Evolutionary conservation across 2,113 vertebrate species (phyloP).

Genomic region (Gymnogyps californianus): DNA sequence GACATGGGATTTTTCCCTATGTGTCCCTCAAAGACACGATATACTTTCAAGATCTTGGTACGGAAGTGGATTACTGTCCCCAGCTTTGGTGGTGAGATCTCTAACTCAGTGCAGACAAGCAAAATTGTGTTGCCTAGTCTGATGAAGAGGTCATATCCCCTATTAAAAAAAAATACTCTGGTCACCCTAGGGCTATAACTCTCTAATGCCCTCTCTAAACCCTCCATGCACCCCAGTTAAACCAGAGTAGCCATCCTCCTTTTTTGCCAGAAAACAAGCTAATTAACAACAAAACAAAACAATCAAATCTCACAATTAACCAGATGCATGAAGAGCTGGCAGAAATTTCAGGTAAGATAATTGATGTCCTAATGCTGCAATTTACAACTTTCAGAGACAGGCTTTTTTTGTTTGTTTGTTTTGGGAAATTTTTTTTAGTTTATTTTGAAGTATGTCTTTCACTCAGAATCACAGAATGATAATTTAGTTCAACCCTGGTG

Average conservation of each 20-base stretch:
- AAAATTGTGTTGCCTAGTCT: background rate
- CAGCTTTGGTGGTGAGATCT: background rate
- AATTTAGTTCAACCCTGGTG: background rate
- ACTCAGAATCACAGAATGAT: background rate
- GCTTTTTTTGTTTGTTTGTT: background rate
- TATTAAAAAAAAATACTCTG: background rate
- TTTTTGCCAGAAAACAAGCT: background rate
- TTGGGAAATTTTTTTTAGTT: background rate
- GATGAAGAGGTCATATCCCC: background rate
- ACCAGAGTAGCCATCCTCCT: background rate
- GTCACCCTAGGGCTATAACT: background rate
- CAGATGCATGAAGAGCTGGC: background rate
- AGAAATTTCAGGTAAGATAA: background rate
- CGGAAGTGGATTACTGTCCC: background rate
- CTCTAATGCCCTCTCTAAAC: background rate
- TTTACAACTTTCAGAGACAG: background rate
- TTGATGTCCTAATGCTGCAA: background rate
- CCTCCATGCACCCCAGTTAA: background rate
- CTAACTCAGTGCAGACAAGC: background rate
- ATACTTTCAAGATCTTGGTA: background rate
- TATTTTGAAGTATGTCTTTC: background rate
- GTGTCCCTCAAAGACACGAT: background rate
- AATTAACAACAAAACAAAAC: background rate
- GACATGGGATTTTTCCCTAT: background rate
- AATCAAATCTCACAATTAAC: background rate